Base-by-base conservation (phyloP, 2,888 invertebrate species). In the Dastarcus helophoroides region DNA sequence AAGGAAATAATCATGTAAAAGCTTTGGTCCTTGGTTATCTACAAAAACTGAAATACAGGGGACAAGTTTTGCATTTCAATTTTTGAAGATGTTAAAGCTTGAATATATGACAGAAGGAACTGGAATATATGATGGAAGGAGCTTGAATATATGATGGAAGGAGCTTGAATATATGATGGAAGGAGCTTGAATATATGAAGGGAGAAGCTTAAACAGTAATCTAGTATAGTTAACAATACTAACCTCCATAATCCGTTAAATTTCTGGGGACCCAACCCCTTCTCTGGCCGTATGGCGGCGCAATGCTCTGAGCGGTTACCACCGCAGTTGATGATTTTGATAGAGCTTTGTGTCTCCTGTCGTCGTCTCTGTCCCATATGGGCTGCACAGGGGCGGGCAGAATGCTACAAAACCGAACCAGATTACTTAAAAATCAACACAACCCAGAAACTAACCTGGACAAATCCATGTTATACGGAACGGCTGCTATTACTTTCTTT, bases 281-380 rank as follows among this genome's bases (percentile, higher is more conserved):
- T 42, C 98, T 73, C 52, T 90, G 85, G 0, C 95, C 93, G 65
- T 98, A 98, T 0, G 94, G 91, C 1, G 94, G 94, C 3, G 83
- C 79, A 41, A 80, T 80, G 10, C 77, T 76, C 47, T 80, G 79
- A 4, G 86, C 84, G 29, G 80, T 75, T 7, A 88, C 81, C 29
- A 85, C 57, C 0, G 79, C 77, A 4, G 41, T 47, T 14, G 44
- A 36, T 26, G 41, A 34, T 15, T 60, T 67, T 5, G 65, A 62
- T 8, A 66, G 66, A 29, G 38, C 42, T 65, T 48, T 72, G 32
- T 62, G 60, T 38, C 63, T 65, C 27, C 76, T 68, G 51, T 91
- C 89, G 59, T 90, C 86, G 53, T 89, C 89, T 42, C 86, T 68
- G 55, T 94, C 94, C 79, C 85, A 88, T 35, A 84, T 71, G 17